phyloP scores from a whole-genome alignment of 2,888 invertebrate species.

The Lathronympha strigana region DNA sequence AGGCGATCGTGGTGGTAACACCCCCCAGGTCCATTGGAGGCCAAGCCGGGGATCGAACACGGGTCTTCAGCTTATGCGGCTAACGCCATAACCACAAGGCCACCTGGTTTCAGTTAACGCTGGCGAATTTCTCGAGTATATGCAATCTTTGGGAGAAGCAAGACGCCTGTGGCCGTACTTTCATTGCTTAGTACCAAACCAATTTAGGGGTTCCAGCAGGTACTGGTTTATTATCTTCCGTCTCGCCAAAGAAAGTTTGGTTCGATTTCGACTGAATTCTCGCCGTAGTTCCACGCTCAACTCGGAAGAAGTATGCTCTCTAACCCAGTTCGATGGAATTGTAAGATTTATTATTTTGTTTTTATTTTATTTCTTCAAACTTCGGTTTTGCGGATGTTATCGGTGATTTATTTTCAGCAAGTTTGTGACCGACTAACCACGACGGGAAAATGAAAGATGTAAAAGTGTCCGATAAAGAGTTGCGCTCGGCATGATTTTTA shows the following conservation, averaged over 20 bases:
- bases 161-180: no score
- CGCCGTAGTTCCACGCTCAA: constrained; percentile 22
- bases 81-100: no score
- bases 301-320: constrained; percentile 22
- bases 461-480: background rate
- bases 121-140: no score
- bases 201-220: background rate
- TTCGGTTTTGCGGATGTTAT: constrained; percentile 26
- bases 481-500: background rate
- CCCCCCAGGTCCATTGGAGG: no score
- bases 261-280: constrained; percentile 46
- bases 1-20: no score
- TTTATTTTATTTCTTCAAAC: constrained; percentile 26
- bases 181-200: no score
- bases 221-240: constrained; percentile 38
- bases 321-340: constrained; percentile 17
- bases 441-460: constrained; percentile 12
- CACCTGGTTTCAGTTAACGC: no score
- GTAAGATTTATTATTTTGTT: constrained; percentile 35
- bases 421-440: constrained; percentile 10
- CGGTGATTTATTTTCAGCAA: constrained; percentile 20
- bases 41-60: no score
- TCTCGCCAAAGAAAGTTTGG: constrained; percentile 45
- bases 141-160: no score
- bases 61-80: no score